Base-by-base conservation (phyloP, 2,888 invertebrate species). In the Antheraea yamamai region DNA sequence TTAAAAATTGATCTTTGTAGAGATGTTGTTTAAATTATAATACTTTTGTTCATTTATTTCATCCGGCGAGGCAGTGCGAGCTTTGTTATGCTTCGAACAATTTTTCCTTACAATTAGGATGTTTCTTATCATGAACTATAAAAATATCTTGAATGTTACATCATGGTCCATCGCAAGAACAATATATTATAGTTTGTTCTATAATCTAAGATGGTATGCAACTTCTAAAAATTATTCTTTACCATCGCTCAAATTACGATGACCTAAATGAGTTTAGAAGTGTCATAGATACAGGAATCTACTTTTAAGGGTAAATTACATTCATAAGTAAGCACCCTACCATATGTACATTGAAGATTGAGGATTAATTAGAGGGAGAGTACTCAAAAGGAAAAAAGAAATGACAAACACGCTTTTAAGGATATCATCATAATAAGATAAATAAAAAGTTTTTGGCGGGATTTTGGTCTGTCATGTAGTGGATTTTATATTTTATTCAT, bases 1-100 rank as follows among this genome's bases (percentile, higher is more conserved):
- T 35, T 20, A 39, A 68, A 68, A 18, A 35, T 68, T 68, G 68
- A 68, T 35, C 68, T 68, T 66, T 66, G 26, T 66, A 66, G 66
- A 39, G 35, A 39, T 35, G 68, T 68, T 70, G 35, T 16, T 30
- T 26, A 66, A 61, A 61, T 20, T 16, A 30, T 66, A 30, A 66
- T 30, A 26, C 26, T 30, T 66, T 66, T 66, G 30, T 66, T 66
- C 6, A 30, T 2, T 66, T 66, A 26, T 66, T 30, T 66, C 30
- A 30, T 12, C 61, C 8, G 61, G 1, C 10, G 10, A 61, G 23
- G 12, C 61, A 23, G 61, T 6, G 0, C 64, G 64, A 66, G 61
- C 23, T 26, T 66, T 66, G 30, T 66, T 66, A 26, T 66, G 4
- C 16, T 16, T 26, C 14, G 3, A 26, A 61, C n/a, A 23, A 23